These are phyloP conservation scores for Cydia splendana DNA, from an alignment of 1,140 invertebrate species.

Conservation along the genomic window DNA sequence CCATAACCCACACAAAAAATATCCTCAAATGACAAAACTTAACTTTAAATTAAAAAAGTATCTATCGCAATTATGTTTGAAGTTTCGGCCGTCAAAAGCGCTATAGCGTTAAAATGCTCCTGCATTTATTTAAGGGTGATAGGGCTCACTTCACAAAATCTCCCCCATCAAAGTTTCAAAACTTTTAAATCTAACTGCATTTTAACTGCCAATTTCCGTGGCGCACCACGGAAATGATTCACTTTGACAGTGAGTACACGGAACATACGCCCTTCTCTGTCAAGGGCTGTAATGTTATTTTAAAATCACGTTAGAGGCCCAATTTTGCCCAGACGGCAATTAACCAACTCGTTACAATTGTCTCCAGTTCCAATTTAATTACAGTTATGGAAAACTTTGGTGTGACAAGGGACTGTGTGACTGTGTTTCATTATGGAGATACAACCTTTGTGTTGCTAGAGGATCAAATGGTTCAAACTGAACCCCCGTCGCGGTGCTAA, in stretches of 20 bases:
- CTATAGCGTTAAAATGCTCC: no score
- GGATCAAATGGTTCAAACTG: background rate
- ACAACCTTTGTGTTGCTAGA: background rate
- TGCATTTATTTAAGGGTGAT: no score
- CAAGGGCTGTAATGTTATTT: background rate
- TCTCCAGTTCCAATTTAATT: background rate
- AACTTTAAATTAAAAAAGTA: no score
- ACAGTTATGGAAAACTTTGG: background rate
- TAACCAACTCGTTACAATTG: background rate
- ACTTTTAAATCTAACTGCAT: constrained; percentile 1
- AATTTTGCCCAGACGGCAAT: background rate
- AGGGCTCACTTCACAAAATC: background rate
- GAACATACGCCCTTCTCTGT: background rate
- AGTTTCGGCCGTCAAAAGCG: background rate
- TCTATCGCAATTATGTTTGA: no score
- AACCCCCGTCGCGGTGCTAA: background rate
- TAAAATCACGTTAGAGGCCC: background rate
- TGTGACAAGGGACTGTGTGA: background rate
- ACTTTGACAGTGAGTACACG: background rate
- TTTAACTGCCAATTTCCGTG: background rate
- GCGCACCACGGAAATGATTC: background rate
- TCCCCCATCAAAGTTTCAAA: background rate
- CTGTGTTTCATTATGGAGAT: background rate
- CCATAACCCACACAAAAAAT: no score
- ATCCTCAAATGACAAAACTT: no score